phyloP scores from a whole-genome alignment of 2,797 vertebrate species.

The Galago senegalensis region DNA sequence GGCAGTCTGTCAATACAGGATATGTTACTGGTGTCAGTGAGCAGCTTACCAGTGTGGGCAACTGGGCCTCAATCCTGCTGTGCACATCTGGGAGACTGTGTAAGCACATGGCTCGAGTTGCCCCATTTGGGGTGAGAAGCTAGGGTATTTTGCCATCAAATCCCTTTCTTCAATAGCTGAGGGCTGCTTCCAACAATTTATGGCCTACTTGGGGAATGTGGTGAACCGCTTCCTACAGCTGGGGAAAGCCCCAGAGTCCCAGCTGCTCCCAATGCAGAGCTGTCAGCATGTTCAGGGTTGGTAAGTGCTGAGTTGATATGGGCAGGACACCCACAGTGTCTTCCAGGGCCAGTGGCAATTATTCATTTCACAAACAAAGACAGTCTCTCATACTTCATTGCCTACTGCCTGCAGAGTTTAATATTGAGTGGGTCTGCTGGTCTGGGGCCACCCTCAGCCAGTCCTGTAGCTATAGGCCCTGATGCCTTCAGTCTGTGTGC shows the following conservation, averaged over 20 bases:
- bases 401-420: not conserved
- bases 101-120: not conserved
- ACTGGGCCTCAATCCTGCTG: not conserved
- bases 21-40: not conserved
- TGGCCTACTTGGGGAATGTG: not conserved
- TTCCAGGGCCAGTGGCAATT: constrained; percentile 1
- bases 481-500: not conserved
- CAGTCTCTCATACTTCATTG: not conserved
- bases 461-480: not conserved
- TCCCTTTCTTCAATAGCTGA: not conserved
- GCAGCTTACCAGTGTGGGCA: not conserved
- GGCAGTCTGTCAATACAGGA: too few relatives aligned
- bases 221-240: not conserved
- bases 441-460: not conserved
- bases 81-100: not conserved
- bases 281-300: not conserved
- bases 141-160: not conserved
- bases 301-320: not conserved
- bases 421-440: not conserved
- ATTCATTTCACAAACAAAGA: not conserved
- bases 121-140: not conserved
- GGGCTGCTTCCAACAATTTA: not conserved
- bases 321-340: not conserved
- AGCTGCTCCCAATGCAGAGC: not conserved
- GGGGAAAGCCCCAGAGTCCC: not conserved